These are phyloP conservation scores for Hyperoplus lanceolatus DNA, from an alignment of 2,797 vertebrate genomes.

Conservation along the genomic window DNA sequence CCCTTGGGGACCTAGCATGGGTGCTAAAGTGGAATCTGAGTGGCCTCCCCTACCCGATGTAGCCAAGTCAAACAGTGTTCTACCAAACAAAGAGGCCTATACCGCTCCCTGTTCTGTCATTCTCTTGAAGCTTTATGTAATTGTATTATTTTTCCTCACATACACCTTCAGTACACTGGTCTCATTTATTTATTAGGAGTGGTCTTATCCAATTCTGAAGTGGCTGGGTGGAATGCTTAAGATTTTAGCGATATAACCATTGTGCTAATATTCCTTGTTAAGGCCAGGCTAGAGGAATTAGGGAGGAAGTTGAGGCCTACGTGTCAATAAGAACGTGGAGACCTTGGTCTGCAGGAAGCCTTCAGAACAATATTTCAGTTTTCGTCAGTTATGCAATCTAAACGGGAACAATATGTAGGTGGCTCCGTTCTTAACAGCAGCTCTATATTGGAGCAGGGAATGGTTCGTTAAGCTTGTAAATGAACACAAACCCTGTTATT, in stretches of 20 bases:
- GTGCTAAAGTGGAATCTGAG: slow-evolving; percentile 57
- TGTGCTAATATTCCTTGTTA: slow-evolving; percentile 76
- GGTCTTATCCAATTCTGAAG: slow-evolving; percentile 49
- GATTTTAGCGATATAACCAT: slow-evolving; percentile 77
- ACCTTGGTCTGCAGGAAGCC: slow-evolving; percentile 66
- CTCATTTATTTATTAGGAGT: slow-evolving; percentile 43
- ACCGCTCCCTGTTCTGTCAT: slow-evolving; percentile 13
- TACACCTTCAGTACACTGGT: slow-evolving; percentile 40
- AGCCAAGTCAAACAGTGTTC: slow-evolving; percentile 59
- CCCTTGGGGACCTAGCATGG: slow-evolving; percentile 50
- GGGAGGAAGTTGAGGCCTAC: slow-evolving; percentile 71
- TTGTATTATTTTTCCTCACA: slow-evolving; percentile 33
- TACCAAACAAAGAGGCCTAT: slow-evolving; percentile 54
- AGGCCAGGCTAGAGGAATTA: slow-evolving; percentile 53
- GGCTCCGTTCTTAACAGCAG: slow-evolving; percentile 11
- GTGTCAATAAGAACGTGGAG: slow-evolving; percentile 67
- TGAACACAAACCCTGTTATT: background rate
- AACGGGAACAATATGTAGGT: slow-evolving; percentile 55
- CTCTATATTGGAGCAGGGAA: slow-evolving; percentile 21
- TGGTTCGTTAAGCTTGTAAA: slow-evolving; percentile 1
- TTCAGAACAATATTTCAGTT: slow-evolving; percentile 70
- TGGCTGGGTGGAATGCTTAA: slow-evolving; percentile 67
- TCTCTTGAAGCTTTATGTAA: slow-evolving; percentile 2
- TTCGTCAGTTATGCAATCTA: slow-evolving; percentile 53
- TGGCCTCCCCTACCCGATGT: slow-evolving; percentile 11